Evolutionary conservation across 2,888 invertebrate species (phyloP).

Genomic region (Noctuana brunneofusca): DNA sequence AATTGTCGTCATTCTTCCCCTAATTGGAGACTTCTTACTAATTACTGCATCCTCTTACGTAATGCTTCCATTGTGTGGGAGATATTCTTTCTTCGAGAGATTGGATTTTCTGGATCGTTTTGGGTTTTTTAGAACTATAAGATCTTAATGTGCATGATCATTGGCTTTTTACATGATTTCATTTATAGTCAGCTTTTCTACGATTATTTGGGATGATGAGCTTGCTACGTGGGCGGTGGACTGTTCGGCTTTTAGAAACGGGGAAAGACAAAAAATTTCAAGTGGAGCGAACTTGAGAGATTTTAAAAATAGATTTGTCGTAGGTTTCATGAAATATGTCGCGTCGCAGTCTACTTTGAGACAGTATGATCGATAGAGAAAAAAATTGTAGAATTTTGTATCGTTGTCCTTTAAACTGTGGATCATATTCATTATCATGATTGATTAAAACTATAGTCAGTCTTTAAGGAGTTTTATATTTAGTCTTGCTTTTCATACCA

Average conservation of each 20-base stretch:
- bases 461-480: too few relatives aligned
- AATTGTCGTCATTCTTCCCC: constrained; percentile 2
- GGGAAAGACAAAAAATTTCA: constrained; percentile 6
- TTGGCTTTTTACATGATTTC: too few relatives aligned
- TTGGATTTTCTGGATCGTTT: neutral
- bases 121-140: neutral
- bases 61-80: neutral
- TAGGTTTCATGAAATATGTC: constrained; percentile 1
- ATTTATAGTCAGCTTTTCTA: neutral
- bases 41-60: neutral
- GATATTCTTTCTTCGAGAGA: neutral
- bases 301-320: constrained; percentile 26
- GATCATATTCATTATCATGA: too few relatives aligned
- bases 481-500: too few relatives aligned
- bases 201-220: neutral
- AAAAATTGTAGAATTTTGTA: too few relatives aligned
- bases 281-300: constrained; percentile 17
- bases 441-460: too few relatives aligned
- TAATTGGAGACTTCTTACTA: constrained; percentile 3
- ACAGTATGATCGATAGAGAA: neutral
- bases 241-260: constrained; percentile 7
- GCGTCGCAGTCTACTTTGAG: constrained; percentile 1
- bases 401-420: too few relatives aligned
- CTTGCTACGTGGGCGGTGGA: constrained; percentile 2
- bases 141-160: neutral